Base-by-base conservation (phyloP, 2,113 vertebrate genomes). In the Ammodytes marinus region DNA sequence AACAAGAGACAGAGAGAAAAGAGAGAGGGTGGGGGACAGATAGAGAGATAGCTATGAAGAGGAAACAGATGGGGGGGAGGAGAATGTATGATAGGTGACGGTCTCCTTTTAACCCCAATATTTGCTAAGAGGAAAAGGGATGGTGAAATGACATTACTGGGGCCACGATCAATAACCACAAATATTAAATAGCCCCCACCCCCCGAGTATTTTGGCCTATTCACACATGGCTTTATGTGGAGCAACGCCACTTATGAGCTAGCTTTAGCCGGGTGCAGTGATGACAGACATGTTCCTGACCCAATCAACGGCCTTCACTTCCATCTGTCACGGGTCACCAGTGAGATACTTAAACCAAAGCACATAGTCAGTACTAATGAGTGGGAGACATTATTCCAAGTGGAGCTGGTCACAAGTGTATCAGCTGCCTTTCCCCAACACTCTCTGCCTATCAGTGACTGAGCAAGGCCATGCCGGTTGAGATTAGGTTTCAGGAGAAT, bases 401-500 rank as follows among this genome's bases (percentile, higher is more conserved):
- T 85, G 73, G 80, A 79, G 70, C 85, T 69, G 85, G 79, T 82
- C 88, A 92, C 89, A 8, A 86, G 79, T 79, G 82, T 84, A 89
- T 88, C 69, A 83, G 87, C 84, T 82, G 83, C 84, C 74, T 75
- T 88, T 73, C 65, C 27, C 86, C 69, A 69, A 76, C 79, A 78
- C 87, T 88, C 88, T 91, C 79, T 92, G 86, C 89, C 90, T 87
- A 91, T 93, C 91, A 88, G 83, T 80, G 85, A 90, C 88, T 89
- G 90, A 93, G 85, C 88, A 69, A 88, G 89, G 88, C 90, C 88
- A 86, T 83, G 84, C 82, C 90, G 89, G 89, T 27, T 27, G 27
- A 90, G 90, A 93, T 93, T 92, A 92, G 87, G 86, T 91, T 93
- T 92, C 88, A 92, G 91, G 89, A 91, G 87, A 88, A 88, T 87